Base-by-base conservation (phyloP, 2,888 invertebrate species). In the Notodonta dromedarius region DNA sequence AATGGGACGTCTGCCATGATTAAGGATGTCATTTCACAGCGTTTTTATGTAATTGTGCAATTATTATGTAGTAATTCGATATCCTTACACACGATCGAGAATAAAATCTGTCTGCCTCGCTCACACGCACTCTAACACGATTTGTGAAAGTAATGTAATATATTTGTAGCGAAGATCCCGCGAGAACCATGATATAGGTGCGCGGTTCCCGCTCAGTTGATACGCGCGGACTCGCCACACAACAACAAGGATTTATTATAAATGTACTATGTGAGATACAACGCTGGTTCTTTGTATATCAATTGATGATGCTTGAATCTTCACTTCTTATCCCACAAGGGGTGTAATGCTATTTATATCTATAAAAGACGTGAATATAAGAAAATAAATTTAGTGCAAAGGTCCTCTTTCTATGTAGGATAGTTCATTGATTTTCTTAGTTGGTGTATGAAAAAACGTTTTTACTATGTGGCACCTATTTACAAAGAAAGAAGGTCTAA, bases 271-370 rank as follows among this genome's bases (percentile, higher is more conserved):
- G 35, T 35, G n/a, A 16, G 11, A 51, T 8, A 51, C 7, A 51
- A 3, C 35, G 35, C 35, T 7, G 53, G 53, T 13, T 3, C 53
- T 53, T 35, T 32, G 9, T 16, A 16, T 2, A 16, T 4, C 8
- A 51, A 51, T 11, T 51, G 51, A 50, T 50, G 50, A 51, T 16
- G 51, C 5, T 51, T 51, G 11, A 35, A 40, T 57, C 40, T 57
- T 12, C 51, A 14, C 11, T 13, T 6, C 13, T 16, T 50, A 50
- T 14, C 16, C 50, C n/a, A 4, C n/a, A 46, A n/a, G 13, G 46
- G 46, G 16, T 40, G 14, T 16, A 7, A 16, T 51, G 16, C 51
- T 46, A 46, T 46, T 42, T 42, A 46, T 46, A 46, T 46, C 46
- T 4, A 6, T 4, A 46, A 7, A 4, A 42, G 42, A 42, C 12